Evolutionary conservation across 2,888 invertebrate genomes (phyloP).

Genomic region (Epinotia ramella): DNA sequence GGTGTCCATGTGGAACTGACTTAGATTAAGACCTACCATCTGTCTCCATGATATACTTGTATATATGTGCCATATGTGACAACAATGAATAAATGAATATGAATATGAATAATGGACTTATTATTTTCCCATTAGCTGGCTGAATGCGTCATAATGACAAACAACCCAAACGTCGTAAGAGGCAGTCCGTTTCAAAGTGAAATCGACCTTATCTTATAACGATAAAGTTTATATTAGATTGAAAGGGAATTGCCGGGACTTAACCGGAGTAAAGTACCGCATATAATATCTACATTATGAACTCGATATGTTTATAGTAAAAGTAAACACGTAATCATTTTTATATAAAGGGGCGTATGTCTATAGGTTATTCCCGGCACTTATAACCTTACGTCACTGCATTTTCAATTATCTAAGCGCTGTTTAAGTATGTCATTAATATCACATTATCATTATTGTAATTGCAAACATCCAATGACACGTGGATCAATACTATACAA

Average conservation of each 20-base stretch:
- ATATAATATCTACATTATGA: no score
- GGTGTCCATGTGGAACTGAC: no score
- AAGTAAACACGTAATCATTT: slow-evolving; percentile 5
- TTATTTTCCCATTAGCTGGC: background rate
- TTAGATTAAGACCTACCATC: no score
- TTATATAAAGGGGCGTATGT: background rate
- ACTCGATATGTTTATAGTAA: slow-evolving; percentile 1
- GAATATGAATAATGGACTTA: no score
- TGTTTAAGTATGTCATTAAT: background rate
- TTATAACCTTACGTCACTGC: background rate
- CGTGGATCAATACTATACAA: background rate
- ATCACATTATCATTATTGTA: background rate
- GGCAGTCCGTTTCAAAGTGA: background rate
- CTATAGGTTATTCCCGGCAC: background rate
- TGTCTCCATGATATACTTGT: no score
- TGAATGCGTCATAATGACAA: background rate
- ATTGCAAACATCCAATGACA: background rate
- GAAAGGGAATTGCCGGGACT: background rate
- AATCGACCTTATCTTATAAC: background rate
- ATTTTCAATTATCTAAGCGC: background rate
- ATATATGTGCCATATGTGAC: no score
- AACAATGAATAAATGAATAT: no score
- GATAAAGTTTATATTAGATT: background rate
- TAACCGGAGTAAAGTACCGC: background rate
- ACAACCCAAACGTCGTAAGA: background rate